Base-by-base conservation (phyloP, 2,113 vertebrate genomes). In the Lonchura striata region DNA sequence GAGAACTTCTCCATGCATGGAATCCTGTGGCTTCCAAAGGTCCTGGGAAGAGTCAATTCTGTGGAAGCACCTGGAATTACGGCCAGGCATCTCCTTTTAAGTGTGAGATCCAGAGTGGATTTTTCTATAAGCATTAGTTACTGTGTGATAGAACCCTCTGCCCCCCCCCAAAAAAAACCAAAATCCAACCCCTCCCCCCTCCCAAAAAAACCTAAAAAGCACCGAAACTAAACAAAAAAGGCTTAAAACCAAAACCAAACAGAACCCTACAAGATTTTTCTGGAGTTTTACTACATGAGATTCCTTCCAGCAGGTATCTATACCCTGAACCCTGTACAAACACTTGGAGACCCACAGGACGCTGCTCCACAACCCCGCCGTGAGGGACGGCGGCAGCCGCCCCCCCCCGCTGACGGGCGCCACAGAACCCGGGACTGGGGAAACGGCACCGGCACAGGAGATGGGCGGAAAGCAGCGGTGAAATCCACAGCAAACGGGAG, bases 31-130 rank as follows among this genome's bases (percentile, higher is more conserved):
- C 27, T 14, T 10, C 15, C 79, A 15, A 53, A 84, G 13, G 25
- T 7, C n/a, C 19, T 0, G 0, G 25, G 24, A 15, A 33, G 6
- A 28, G 2, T 0, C 4, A 12, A 15, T 42, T 10, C 12, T 20
- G 17, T 5, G 22, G 28, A 19, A 86, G 14, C 41, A 27, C 22
- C 19, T 6, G 33, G 11, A 24, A 9, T 25, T 19, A 35, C 0
- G 6, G 27, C 11, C 24, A 47, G 25, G 35, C 3, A 44, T 2
- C 31, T 4, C 28, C 39, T 17, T 4, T 1, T 0, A 28, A 30
- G 5, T 0, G 3, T 3, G 33, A 84, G 13, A 17, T 1, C 22
- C 18, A 8, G 5, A 37, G 7, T 0, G 5, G 11, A 2, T 16
- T 13, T 3, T 37, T 33, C 79, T 41, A 0, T 10, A 24, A 37